Evolutionary conservation across 2,888 invertebrate species (phyloP).

Genomic region (Stenurella melanura): DNA sequence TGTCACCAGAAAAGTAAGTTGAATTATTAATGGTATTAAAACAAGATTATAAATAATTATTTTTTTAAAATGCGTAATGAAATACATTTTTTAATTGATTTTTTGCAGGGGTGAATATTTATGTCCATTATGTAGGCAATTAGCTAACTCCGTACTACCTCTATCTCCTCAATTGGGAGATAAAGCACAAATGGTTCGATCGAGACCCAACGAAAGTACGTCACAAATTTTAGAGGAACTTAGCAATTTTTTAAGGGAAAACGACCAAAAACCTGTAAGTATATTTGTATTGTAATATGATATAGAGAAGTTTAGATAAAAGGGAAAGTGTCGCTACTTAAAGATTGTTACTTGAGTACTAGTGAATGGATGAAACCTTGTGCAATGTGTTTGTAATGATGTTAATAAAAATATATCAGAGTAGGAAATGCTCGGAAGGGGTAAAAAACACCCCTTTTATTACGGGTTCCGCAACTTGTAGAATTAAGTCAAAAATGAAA

Average conservation of each 20-base stretch:
- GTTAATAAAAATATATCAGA: too few species aligned
- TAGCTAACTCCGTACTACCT: constrained; percentile 93
- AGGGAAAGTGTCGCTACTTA: too few species aligned
- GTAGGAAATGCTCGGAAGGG: too few species aligned
- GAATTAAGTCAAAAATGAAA: too few species aligned
- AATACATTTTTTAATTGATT: background rate
- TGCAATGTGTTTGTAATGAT: too few species aligned
- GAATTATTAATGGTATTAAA: background rate
- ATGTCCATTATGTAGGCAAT: constrained; percentile 95
- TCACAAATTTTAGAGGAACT: constrained; percentile 74
- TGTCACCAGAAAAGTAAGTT: constrained; percentile 81
- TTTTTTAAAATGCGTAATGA: background rate
- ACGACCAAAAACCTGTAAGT: constrained; percentile 80
- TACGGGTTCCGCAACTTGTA: too few species aligned
- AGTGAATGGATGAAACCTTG: too few species aligned
- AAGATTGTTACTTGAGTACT: too few species aligned
- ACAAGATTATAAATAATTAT: constrained; percentile 27
- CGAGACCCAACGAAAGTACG: constrained; percentile 74
- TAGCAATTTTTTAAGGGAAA: constrained; percentile 80
- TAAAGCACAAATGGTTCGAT: constrained; percentile 79
- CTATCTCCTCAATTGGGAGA: constrained; percentile 83
- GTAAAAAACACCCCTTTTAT: too few species aligned
- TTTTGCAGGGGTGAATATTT: constrained; percentile 87
- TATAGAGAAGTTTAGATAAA: too few species aligned
- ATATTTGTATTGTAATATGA: constrained; percentile 18